Evolutionary conservation across 2,797 vertebrate species (phyloP), one percentile per base, ranked within the genome.

Genomic region (Streptopelia turtur): DNA sequence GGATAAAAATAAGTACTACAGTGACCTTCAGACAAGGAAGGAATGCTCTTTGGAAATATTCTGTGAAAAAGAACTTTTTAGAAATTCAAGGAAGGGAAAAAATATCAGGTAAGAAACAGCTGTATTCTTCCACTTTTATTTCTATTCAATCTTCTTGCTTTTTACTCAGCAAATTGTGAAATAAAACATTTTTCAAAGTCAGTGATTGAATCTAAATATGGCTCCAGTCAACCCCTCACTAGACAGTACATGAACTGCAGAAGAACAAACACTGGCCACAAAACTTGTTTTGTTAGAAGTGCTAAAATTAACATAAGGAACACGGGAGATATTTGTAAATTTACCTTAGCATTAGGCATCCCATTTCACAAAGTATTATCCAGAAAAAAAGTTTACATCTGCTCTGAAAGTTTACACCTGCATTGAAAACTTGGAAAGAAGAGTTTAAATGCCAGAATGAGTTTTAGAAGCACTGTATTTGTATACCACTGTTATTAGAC

Each of bases 41-140:
- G 24, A 71, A 53, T 47, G 74, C 16, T 59, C 22, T 75, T 83
- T 37, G 35, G 18, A 77, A 88, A 72, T 72, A 35, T 1, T 49
- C 12, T 52, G 9, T 74, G 30, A 20, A 79, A 90, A 85, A 76
- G 5, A 55, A 56, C 4, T 9, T 50, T 63, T 85, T 47, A 76
- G 43, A 18, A 64, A 43, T 64, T 61, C 75, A 86, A 12, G 4
- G 4, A 37, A 71, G 3, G 30, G 10, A 3, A 27, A 74, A 83
- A 55, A 88, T 7, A 9, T 15, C 0, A 27, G 7, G 1, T 30
- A 43, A 56, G n/a, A 59, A 56, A 24, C 2, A 55, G 13, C 11
- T 39, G 20, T 31, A 79, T 84, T 85, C 56, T 85, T 71, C 21
- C 30, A 31, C 13, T 56, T 75, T 22, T 70, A 47, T 39, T 74